Conservation (phyloP, 2,888 invertebrate species). For the Phoronis australis region DNA sequence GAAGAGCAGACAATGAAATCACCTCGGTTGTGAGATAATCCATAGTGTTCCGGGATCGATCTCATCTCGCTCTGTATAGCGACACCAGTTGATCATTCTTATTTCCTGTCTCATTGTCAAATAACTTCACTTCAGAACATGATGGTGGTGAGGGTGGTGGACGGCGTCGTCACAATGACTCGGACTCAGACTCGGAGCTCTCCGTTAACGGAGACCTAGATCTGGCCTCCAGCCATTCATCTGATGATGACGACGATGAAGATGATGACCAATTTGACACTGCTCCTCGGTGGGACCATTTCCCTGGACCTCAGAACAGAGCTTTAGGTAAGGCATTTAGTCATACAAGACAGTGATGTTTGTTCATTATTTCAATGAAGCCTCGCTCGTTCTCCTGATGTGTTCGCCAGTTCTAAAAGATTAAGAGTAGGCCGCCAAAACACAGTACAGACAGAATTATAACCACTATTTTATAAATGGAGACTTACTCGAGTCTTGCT, state of each 20-base stretch:
- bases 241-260: constrained; percentile 70
- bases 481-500: no score
- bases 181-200: constrained; percentile 69
- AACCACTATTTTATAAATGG: not conserved
- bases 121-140: no score
- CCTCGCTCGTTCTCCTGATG: not conserved
- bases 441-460: not conserved
- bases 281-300: constrained; percentile 33
- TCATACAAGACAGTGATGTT: not conserved
- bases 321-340: constrained; percentile 28
- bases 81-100: no score
- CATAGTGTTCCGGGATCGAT: no score
- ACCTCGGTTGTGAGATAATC: no score
- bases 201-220: constrained; percentile 61
- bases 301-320: constrained; percentile 27
- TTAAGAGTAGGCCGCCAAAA: not conserved
- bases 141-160: no score
- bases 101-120: no score
- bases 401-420: not conserved
- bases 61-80: no score
- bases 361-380: not conserved
- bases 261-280: constrained; percentile 18
- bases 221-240: constrained; percentile 90
- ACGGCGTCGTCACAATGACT: constrained; percentile 63
- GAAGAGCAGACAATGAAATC: no score